Percentiles rank a stretch among this genome's conserved stretches.
Evolutionary conservation across 2,888 invertebrate genomes (phyloP).

Genomic region (Choristoneura rosaceana): DNA sequence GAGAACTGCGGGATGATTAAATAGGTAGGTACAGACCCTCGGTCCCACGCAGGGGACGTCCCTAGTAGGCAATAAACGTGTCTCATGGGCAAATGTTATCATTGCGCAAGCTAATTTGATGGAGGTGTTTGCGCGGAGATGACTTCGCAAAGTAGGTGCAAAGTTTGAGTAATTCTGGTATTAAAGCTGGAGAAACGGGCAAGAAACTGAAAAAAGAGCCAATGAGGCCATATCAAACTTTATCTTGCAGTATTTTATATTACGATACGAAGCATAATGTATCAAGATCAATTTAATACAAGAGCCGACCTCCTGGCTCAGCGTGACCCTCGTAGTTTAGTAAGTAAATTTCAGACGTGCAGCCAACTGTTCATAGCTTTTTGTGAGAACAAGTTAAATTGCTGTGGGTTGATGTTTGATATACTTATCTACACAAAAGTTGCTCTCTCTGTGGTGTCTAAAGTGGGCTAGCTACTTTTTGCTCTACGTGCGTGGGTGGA

Average conservation of each 20-base stretch:
- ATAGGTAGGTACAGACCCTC: constrained; percentile 42
- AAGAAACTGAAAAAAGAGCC: background rate
- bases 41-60: constrained; percentile 44
- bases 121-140: constrained; percentile 42
- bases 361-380: constrained; percentile 3
- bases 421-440: constrained; percentile 15
- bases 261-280: background rate
- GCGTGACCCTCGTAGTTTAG: background rate
- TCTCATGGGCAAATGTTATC: constrained; percentile 64
- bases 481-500: constrained; percentile 17
- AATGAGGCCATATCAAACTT: background rate
- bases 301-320: background rate
- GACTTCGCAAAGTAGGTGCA: constrained; percentile 16
- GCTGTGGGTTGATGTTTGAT: constrained; percentile 7
- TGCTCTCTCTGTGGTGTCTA: constrained; percentile 2
- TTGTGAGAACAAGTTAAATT: constrained; percentile 25
- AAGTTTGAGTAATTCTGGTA: constrained; percentile 14
- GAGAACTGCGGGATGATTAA: constrained; percentile 32
- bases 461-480: constrained; percentile 27
- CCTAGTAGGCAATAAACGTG: constrained; percentile 60
- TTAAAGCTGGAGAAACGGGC: constrained; percentile 14
- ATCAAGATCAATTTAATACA: background rate
- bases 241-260: background rate
- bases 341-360: background rate
- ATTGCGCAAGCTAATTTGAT: constrained; percentile 62